A percentile compares a stretch with the other conserved stretches of the same genome.
phyloP scores from a whole-genome alignment of 2,113 vertebrate species.

The Chloropsis cyanopogon region DNA sequence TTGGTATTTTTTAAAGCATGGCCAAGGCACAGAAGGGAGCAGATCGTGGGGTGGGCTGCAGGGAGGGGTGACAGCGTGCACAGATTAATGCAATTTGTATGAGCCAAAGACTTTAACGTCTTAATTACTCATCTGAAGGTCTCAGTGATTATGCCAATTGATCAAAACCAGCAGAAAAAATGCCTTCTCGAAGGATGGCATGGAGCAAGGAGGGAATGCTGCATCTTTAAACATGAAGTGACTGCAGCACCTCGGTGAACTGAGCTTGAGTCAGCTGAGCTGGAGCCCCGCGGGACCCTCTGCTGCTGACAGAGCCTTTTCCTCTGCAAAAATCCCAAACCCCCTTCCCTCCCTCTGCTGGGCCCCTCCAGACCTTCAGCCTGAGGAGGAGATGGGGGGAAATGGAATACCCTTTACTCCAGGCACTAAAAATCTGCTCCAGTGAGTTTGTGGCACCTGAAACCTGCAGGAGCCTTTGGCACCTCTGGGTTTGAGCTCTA shows the following conservation, averaged over 20 bases:
- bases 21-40: not conserved
- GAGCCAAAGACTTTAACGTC: not conserved
- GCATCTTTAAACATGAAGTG: not conserved
- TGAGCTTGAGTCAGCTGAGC: not conserved
- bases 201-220: not conserved
- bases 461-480: not conserved
- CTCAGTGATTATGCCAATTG: not conserved
- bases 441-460: not conserved
- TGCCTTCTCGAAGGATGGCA: not conserved
- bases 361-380: not conserved
- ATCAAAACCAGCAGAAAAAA: constrained; percentile 20
- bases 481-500: not conserved
- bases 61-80: not conserved
- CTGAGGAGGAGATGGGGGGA: not conserved
- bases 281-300: fast-evolving
- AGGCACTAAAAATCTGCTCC: not conserved
- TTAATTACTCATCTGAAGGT: not conserved
- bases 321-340: not conserved
- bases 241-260: not conserved
- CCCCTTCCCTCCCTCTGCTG: not conserved
- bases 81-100: not conserved
- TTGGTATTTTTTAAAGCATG: not conserved
- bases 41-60: not conserved
- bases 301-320: not conserved
- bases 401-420: not conserved